Base-by-base conservation (phyloP, 92 coral and sea anemone genomes). In the Chrysogorgia sp. region DNA sequence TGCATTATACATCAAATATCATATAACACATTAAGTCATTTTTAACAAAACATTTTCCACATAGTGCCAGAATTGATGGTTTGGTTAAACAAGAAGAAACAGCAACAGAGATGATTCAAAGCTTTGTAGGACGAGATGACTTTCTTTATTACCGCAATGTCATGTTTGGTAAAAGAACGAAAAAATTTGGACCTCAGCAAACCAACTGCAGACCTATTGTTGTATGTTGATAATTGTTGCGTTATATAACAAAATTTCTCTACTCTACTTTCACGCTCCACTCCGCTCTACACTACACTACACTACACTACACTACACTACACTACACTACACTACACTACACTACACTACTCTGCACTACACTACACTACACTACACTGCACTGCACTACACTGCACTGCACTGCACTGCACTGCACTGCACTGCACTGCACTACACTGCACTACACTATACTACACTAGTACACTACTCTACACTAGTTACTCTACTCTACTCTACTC, bases 51-150 rank as follows among this genome's bases (percentile, higher is more conserved):
- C n/a, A 30, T 19, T 9, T 37, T 75, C 29, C n/a, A 34, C 2
- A n/a, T 83, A 96, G 99, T 69, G 99, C 99, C 24, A 96, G 99
- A 41, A 91, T 96, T 67, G 99, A 96, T 61, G 99, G 99, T 35
- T 83, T 96, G 48, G 99, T 92, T 1, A 96, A 85, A 86, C 87
- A 96, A 63, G 97, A 96, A 34, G 99, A 91, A 33, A 89, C 96
- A 3, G 84, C 92, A 2, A 92, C 88, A 33, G 99, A 96, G 48
- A 96, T 96, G 99, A 88, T 83, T 0, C 97, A 96, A 69, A 85
- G 83, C 19, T 96, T 86, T 84, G 88, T 83, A 0, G 91, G 90
- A 64, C 86, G 99, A 56, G 99, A 96, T 34, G 99, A 96, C 66
- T 92, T 84, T 70, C 88, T 96, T 75, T 92, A 92, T 77, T 81